phyloP scores from a whole-genome alignment of 2,113 vertebrate genomes.

The Misgurnus mizolepis region DNA sequence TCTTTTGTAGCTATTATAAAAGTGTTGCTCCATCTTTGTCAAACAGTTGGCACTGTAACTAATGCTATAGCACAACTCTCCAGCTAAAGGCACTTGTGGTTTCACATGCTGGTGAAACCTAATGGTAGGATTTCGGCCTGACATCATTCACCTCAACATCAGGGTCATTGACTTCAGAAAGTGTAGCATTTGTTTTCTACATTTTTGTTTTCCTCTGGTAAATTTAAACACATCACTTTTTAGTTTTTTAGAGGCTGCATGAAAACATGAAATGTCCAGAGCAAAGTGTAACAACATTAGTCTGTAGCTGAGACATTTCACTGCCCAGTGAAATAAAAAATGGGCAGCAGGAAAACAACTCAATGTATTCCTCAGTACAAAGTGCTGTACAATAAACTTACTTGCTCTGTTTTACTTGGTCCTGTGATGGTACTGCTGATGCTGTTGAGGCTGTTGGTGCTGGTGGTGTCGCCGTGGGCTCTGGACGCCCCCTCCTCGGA shows the following conservation, averaged over 20 bases:
- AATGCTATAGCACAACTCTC: not conserved
- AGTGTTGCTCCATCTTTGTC: slow-evolving; percentile 42
- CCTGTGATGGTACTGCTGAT: slow-evolving; percentile 36
- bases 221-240: too few relatives aligned
- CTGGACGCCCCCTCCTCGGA: slow-evolving; percentile 43
- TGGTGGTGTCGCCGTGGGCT: slow-evolving; percentile 44
- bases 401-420: slow-evolving; percentile 35
- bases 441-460: slow-evolving; percentile 1
- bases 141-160: slow-evolving; percentile 19
- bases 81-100: slow-evolving; percentile 6
- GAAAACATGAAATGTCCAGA: too few relatives aligned
- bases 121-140: slow-evolving; percentile 38
- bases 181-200: too few relatives aligned
- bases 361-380: not conserved
- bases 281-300: too few relatives aligned
- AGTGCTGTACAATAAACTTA: not conserved
- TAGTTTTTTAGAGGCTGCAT: too few relatives aligned
- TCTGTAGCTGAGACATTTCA: too few relatives aligned
- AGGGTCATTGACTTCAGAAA: not conserved
- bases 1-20: slow-evolving; percentile 44
- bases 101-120: slow-evolving; percentile 45
- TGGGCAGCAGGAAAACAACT: not conserved
- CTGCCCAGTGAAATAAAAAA: too few relatives aligned
- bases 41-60: slow-evolving; percentile 38
- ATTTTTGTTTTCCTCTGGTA: too few relatives aligned